These are phyloP conservation scores for Zeuzera pyrina DNA, from an alignment of 2,888 invertebrate species.

Conservation along the genomic window DNA sequence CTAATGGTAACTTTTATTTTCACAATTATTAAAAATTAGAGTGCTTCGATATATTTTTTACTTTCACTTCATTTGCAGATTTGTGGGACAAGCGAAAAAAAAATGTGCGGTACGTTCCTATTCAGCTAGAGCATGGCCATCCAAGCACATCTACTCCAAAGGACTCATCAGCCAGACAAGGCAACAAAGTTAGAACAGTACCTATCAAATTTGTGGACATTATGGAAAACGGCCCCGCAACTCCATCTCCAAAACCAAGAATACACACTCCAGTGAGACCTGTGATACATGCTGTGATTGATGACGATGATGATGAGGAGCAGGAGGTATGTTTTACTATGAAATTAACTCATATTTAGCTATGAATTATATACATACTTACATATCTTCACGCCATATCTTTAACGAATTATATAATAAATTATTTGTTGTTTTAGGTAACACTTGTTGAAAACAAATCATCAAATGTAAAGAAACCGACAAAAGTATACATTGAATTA, in stretches of 20 bases:
- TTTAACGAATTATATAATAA: background rate
- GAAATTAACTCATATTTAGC: too few species aligned
- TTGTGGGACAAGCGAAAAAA: slow-evolving; percentile 30
- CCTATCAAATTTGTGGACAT: slow-evolving; percentile 40
- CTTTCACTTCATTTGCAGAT: slow-evolving; percentile 27
- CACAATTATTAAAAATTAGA: background rate
- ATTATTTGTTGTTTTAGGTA: slow-evolving; percentile 27
- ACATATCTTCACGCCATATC: too few species aligned
- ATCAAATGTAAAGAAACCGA: slow-evolving; percentile 28
- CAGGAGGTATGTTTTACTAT: too few species aligned
- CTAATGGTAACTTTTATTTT: slow-evolving; percentile 42
- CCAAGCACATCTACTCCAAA: slow-evolving; percentile 64
- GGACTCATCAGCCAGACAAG: slow-evolving; percentile 21
- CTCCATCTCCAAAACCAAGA: slow-evolving; percentile 38
- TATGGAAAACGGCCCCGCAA: slow-evolving; percentile 32
- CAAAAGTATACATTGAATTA: slow-evolving; percentile 45
- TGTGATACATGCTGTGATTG: slow-evolving; percentile 36
- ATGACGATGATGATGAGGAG: slow-evolving; percentile 49
- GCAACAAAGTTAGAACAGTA: slow-evolving; percentile 27
- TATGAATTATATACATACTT: slow-evolving; percentile 1
- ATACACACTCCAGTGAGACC: slow-evolving; percentile 43
- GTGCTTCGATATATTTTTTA: background rate
- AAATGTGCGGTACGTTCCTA: slow-evolving; percentile 55
- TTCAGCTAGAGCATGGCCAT: slow-evolving; percentile 44
- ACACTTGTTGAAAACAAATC: slow-evolving; percentile 41